Evolutionary conservation across 37 sponge, comb jelly and placozoan species (phyloP), one percentile per base, ranked within the genome.

Genomic region (Beroe ovata): DNA sequence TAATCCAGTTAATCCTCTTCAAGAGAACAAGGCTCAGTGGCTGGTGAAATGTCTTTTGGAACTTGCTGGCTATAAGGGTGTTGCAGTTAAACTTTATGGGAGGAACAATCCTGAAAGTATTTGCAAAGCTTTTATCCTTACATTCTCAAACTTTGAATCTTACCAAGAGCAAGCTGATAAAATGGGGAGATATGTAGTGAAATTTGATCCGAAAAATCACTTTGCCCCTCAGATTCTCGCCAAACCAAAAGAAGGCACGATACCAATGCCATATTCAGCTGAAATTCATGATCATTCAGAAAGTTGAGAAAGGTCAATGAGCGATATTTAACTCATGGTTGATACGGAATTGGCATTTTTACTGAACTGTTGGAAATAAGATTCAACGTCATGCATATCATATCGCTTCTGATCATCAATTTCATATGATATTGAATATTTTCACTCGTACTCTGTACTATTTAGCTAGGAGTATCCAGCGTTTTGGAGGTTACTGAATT

Each of bases 51-150:
- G 38, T n/a, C 47, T 77, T 33, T 29, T 77, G 8, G 84, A 77
- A 42, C 84, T 77, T 0, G 22, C 84, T 77, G 84, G 84, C 21
- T 77, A 77, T 23, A 42, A 77, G 25, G 38, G 33, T 77, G 84
- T 77, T 8, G 84, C 54, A 32, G 84, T 77, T 1, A 77, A 77
- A 36, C 8, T 77, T 1, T 77, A n/a, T 23, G 84, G 84, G 20
- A 77, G 84, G 22, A 77, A 77, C 25, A 1, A n/a, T 4, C 14
- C 38, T 16, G 84, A 77, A 54, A 42, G 54, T 19, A 19, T 77
- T 1, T 33, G 35, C 6, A 77, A 77, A 23, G 84, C 84, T n/a
- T 77, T 40, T 35, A 28, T 77, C n/a, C 36, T 40, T n/a, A 42
- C 84, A 39, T 42, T 77, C 26, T 54, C 20, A 4, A 42, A 42